Base-by-base conservation (phyloP, 1,140 invertebrate genomes). In the Caenorhabditis brenneri region DNA sequence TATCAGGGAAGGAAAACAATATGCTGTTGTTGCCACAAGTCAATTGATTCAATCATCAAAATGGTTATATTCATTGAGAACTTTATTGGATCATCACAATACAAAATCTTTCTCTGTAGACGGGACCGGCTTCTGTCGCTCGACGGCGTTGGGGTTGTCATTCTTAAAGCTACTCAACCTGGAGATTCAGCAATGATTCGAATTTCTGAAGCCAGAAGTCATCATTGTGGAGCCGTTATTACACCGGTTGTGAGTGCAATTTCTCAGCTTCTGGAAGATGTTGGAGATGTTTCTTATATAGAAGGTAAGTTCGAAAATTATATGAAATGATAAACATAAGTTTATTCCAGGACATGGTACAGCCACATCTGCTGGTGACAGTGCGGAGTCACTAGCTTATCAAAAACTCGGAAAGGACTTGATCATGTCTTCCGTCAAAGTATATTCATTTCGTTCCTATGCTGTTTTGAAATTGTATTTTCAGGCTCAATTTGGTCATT, bases 401-500 rank as follows among this genome's bases (percentile, higher is more conserved):
- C 80, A 81, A 24, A 60, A 58, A 55, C 24, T 49, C 3, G 79
- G 80, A 24, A 46, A 53, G 15, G 80, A 85, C 0, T 16, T 69
- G 3, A 53, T 74, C 19, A 78, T 81, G 79, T 80, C 80, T 39
- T 85, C 80, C 4, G 79, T 58, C 3, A 81, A 85, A 29, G 80
- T 42, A 24, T 42, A 6, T 33, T 36, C 2, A 1, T 6, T 3
- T 74, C 27, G 1, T 29, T 19, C 33, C 7, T 4, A 51, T 10
- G 0, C 0, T 22, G 3, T 24, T 39, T 49, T 49, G 16, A 65
- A 29, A 83, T 24, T 16, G 0, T 0, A 48, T 39, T n/a, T 65
- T 42, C 9, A 74, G 65, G 81, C 58, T 22, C 84, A 85, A 65
- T 74, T 85, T 29, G 84, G 84, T 10, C 80, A 85, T 48, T 82